Conservation (phyloP, 1,140 invertebrate species). For the Anagrus nilaparvatae region DNA sequence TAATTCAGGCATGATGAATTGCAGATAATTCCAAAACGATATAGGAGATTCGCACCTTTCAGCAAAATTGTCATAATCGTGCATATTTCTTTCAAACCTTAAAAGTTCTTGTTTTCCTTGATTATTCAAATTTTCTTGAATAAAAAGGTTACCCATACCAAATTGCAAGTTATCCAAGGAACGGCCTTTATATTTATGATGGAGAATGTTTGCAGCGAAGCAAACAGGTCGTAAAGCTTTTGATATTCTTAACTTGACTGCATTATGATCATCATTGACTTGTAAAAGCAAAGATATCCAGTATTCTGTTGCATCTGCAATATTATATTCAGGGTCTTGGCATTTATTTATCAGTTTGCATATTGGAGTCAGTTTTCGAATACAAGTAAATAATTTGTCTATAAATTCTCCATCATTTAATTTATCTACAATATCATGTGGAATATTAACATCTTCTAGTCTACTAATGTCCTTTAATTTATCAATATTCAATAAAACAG, state of each 20-base stretch:
- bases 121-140: neutral
- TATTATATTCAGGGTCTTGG: slow-evolving; percentile 1
- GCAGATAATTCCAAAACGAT: neutral
- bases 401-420: neutral
- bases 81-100: neutral
- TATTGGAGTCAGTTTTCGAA: neutral
- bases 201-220: neutral
- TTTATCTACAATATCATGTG: neutral
- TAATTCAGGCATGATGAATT: neutral
- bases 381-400: neutral
- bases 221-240: neutral
- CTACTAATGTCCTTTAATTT: neutral
- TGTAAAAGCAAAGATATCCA: neutral
- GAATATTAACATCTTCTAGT: neutral
- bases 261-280: neutral
- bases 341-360: slow-evolving; percentile 1
- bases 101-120: neutral
- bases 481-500: neutral
- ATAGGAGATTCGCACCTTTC: neutral
- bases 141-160: neutral
- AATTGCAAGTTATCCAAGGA: neutral
- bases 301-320: slow-evolving; percentile 1
- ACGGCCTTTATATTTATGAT: neutral
- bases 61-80: neutral
- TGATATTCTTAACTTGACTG: neutral